Base-by-base conservation (phyloP, 2,113 vertebrate species). In the Dipodomys spectabilis region DNA sequence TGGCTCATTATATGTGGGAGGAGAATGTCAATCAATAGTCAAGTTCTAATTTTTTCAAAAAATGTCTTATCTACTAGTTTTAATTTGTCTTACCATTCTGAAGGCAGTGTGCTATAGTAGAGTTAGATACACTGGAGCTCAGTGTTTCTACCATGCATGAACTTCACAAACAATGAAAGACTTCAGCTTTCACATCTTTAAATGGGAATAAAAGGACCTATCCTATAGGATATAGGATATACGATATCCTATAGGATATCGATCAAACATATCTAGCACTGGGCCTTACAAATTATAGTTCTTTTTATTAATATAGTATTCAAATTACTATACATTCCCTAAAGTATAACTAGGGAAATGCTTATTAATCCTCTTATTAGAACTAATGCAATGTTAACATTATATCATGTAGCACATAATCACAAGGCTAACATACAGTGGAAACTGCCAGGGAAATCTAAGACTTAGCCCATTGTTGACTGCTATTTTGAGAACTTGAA, bases 401-500 rank as follows among this genome's bases (percentile, higher is more conserved):
- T 80, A 10, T 84, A 27, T 81, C 72, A 22, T 27, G 4, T 39
- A 39, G 39, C 75, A 30, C 72, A 3, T 44, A 57, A 78, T 79
- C 15, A 30, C 74, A 39, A 75, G n/a, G 22, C 32, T 82, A 57
- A 35, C 22, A 23, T 60, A 74, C 5, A 49, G 1, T 72, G 67
- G 53, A 92, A 82, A 39, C 15, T 67, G 16, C 60, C 60, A 71
- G 44, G 18, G 62, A 68, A 85, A 11, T 49, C 67, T 67, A 75
- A 94, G 25, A 53, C n/a, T 57, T n/a, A 20, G 13, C 79, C 57
- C 91, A 45, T 30, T 69, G 39, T 25, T 91, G 22, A 73, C 16
- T 78, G n/a, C 13, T 82, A 73, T 85, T 94, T 91, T 88, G 45
- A 92, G 72, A 93, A 13, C 53, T 57, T 57, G 15, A 57, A 57